Base-by-base conservation (phyloP, 2,888 invertebrate species). In the Yponomeuta sedellus region DNA sequence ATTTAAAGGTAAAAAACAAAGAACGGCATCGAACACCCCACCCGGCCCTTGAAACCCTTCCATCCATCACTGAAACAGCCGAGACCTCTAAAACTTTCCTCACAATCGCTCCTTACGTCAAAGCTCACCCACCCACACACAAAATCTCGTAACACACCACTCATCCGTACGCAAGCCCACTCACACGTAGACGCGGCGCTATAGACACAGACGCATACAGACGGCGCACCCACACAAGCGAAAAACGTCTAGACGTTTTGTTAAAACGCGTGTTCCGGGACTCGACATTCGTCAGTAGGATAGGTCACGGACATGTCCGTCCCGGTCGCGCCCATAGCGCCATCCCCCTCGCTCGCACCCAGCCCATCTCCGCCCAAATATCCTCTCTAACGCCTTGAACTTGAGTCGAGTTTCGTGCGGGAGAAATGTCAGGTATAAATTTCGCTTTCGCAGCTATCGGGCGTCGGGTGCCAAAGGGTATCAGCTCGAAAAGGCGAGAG, bases 271-370 rank as follows among this genome's bases (percentile, higher is more conserved):
- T 85, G 86, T 88, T 90, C 89, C 88, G 88, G 88, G 87, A 78
- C 86, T 85, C 88, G 86, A 85, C 88, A 88, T 88, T 90, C 88
- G 86, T 86, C 84, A 88, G 90, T 91, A 89, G 90, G 90, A 90
- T 91, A 91, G 91, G 91, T 91, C 91, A 89, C 90, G 90, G 90
- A 89, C 88, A 80, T 75, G 67, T 72, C 74, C 70, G 68, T 87
- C 88, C 74, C 80, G 70, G 75, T 88, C 83, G 72, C 66, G 70
- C 82, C 22, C 68, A 72, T 44, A 39, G 68, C 68, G 65, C 70
- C 74, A 72, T 85, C 80, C 72, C 74, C 72, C 69, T 79, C 75
- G 64, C 72, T 73, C 68, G 68, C 72, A 74, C 73, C 71, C 70
- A 66, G 68, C 66, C 61, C 59, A 58, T 64, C 58, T 25, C 69